Evolutionary conservation across 2,113 vertebrate genomes (phyloP), one percentile per base, ranked within the genome.

Genomic region (Raja brachyura): DNA sequence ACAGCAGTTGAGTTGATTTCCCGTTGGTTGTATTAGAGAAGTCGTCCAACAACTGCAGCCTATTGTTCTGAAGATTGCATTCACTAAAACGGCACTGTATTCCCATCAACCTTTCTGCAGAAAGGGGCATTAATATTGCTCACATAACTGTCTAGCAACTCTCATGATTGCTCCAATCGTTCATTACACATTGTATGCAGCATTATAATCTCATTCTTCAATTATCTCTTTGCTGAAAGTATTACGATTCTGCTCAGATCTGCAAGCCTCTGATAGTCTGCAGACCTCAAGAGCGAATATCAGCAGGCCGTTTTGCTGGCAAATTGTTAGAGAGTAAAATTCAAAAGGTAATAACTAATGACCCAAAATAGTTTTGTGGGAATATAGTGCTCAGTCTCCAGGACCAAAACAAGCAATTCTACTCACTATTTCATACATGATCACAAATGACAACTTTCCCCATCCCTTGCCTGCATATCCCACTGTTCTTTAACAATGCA

Each of bases 291-390:
- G 33, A 79, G 39, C 48, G 33, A 77, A 76, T 76, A 75, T 75
- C 73, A n/a, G 14, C 33, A 79, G 18, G 18, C 14, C 48, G 93
- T 99, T 99, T 94, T 97, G 10, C 95, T 97, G 94, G 95, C 97
- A 68, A 97, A 96, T 94, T 99, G 98, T 94, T 98, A 99, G 95
- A 99, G 98, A 95, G 99, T 99, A 93, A 96, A 99, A 94, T 97
- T 98, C 94, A 99, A 99, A 96, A 99, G 98, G 94, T 98, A 99
- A 48, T 98, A 99, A 81, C 96, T 99, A 94, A 66, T 5, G 63
- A 8, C 48, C 16, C 78, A 48, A 7, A 54, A 33, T 39, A 39
- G 18, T 79, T 79, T 79, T 54, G 48, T 20, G 39, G 18, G 78
- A 48, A 79, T 22, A 56, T 10, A 25, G 79, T 83, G 56, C 79